Base-by-base conservation (phyloP, 2,888 invertebrate species). In the Agelastica alni region DNA sequence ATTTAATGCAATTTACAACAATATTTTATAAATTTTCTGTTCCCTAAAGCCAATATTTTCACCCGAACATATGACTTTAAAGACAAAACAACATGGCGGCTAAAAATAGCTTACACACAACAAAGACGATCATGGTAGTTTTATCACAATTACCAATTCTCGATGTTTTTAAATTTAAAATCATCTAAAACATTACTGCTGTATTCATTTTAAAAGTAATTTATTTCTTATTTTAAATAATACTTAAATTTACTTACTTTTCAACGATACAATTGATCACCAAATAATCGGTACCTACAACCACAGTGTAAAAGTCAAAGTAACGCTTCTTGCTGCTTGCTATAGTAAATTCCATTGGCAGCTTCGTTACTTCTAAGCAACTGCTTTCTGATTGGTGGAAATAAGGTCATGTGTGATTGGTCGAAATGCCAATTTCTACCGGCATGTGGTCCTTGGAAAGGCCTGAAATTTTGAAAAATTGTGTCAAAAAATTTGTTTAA, bases 321-420 rank as follows among this genome's bases (percentile, higher is more conserved):
- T 67, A 63, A 67, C 64, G 65, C 64, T 66, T 62, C 65, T n/a
- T n/a, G n/a, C n/a, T 63, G 63, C 64, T 55, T 13, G 13, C 26
- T 42, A 32, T 44, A 57, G 31, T 46, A 42, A 56, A n/a, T 58
- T 44, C 36, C 31, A 65, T 65, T 64, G 64, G 64, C 39, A 36
- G 48, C 34, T 31, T 20, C 9, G 10, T 10, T 18, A 12, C 4
- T 9, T 13, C 13, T 26, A n/a, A n/a, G 12, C 20, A 13, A 4
- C n/a, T 12, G 17, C 10, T 10, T 45, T 34, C 20, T 14, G 13
- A 39, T 52, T 52, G 52, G 44, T 53, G 14, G 47, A 42, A 53
- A 36, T 47, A 34, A 17, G 14, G 17, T 22, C 2, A 4, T 1
- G 26, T 20, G 26, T 28, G 41, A 69, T 68, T 70, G 67, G 67